Evolutionary conservation across 2,797 vertebrate species (phyloP).

Genomic region (Miichthys miiuy): DNA sequence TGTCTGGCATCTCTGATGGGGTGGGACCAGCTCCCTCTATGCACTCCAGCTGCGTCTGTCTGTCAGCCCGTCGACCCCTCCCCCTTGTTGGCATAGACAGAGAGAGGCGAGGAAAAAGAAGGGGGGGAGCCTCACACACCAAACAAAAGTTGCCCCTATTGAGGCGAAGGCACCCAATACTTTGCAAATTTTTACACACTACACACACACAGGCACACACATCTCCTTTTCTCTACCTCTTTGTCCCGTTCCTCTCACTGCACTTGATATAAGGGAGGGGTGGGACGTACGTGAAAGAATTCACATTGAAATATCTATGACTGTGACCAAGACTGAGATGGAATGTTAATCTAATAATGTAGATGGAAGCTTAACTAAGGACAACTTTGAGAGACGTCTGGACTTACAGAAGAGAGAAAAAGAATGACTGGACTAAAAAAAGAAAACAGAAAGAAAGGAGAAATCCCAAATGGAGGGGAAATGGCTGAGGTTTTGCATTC

Average conservation of each 20-base stretch:
- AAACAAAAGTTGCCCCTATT: constrained; percentile 79
- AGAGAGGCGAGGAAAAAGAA: constrained; percentile 49
- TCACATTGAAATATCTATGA: constrained; percentile 74
- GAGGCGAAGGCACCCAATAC: constrained; percentile 71
- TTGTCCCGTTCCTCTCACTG: constrained; percentile 76
- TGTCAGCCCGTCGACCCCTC: constrained; percentile 72
- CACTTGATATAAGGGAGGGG: constrained; percentile 79
- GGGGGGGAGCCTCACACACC: constrained; percentile 61
- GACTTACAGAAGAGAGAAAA: constrained; percentile 54
- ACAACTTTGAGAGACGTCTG: constrained; percentile 59
- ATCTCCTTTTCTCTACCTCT: constrained; percentile 67
- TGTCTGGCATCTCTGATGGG: constrained; percentile 71
- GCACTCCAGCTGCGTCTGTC: constrained; percentile 81
- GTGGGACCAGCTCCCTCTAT: constrained; percentile 72
- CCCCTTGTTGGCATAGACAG: constrained; percentile 74
- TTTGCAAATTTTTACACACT: constrained; percentile 75
- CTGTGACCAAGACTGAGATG: constrained; percentile 76
- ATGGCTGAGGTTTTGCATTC: constrained; percentile 78
- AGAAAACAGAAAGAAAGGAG: constrained; percentile 47
- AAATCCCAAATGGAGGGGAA: constrained; percentile 69
- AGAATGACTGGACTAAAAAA: constrained; percentile 72
- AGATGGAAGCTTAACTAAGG: constrained; percentile 57
- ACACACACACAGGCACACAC: constrained; percentile 48
- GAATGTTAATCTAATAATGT: constrained; percentile 86
- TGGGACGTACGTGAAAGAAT: constrained; percentile 78